Evolutionary conservation across 2,797 vertebrate genomes (phyloP), one percentile per base, ranked within the genome.

Genomic region (Tenualosa ilisha): DNA sequence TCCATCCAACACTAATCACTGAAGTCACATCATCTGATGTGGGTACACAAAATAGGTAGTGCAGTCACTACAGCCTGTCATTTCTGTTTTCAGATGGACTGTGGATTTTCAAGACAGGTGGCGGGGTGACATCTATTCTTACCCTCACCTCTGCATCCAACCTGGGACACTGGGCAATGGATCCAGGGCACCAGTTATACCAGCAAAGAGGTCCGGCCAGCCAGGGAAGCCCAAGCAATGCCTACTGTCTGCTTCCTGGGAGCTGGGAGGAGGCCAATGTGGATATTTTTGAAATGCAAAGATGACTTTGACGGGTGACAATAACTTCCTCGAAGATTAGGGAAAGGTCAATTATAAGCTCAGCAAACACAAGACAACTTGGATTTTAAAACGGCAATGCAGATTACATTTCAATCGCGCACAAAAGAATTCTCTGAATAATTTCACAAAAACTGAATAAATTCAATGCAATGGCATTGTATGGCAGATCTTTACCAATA

Each of bases 71-170:
- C 40, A 8, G 17, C 72, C 72, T 46, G 40, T 6, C 37, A 2
- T 22, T 46, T 79, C 15, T 46, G 15, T 8, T 22, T 22, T 15
- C 17, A 46, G 72, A 22, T 24, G 59, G 59, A 63, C 59, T 63
- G 7, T 63, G 59, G 22, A 7, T 0, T 84, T 9, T 65, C 17
- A 15, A 17, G 5, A 75, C n/a, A 85, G 40, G 46, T 87, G 89
- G 51, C 87, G 88, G 84, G 81, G 53, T 51, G 17, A 82, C 75
- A 75, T 91, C 65, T 65, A 65, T 37, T 87, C 90, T 93, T 91
- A 92, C 91, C 92, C 89, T 90, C 86, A 56, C 81, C 88, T 87
- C 88, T 92, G 84, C 83, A 61, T 88, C 86, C 88, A 89, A 86
- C 87, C 37, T 79, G 40, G 40, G 6, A 79, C 40, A 79, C 40